Conservation (phyloP, 2,888 invertebrate species). For the Eledone cirrhosa region DNA sequence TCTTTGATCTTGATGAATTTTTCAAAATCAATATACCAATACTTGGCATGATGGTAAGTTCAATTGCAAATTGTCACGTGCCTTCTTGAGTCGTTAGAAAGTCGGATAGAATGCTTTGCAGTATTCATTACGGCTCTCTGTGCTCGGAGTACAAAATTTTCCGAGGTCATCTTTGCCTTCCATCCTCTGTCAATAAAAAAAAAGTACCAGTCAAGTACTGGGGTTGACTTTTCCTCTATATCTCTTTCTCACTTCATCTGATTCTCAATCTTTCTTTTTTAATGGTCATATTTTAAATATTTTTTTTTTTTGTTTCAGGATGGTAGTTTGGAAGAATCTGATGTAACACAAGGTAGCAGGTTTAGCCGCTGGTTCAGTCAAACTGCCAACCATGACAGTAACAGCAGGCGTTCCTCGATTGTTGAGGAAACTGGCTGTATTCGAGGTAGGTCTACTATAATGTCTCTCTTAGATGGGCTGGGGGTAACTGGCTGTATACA, state of each 20-base stretch:
- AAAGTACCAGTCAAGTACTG: too few relatives aligned
- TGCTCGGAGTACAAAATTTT: constrained; percentile 24
- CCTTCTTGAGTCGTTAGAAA: neutral
- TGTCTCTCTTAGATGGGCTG: too few relatives aligned
- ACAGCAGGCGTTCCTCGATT: constrained; percentile 71
- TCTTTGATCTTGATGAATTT: constrained; percentile 86
- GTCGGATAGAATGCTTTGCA: too few relatives aligned
- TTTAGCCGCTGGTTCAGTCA: constrained; percentile 73
- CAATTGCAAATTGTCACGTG: too few relatives aligned
- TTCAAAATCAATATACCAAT: constrained; percentile 78
- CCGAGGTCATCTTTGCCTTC: too few relatives aligned
- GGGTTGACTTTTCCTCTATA: too few relatives aligned
- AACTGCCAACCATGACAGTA: constrained; percentile 46
- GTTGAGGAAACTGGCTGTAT: constrained; percentile 71
- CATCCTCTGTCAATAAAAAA: too few relatives aligned
- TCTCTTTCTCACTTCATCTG: too few relatives aligned
- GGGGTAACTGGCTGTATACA: too few relatives aligned
- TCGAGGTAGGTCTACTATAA: constrained; percentile 43
- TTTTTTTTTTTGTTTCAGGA: constrained; percentile 14
- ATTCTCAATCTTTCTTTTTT: neutral
- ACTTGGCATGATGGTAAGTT: constrained; percentile 62
- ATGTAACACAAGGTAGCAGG: constrained; percentile 64
- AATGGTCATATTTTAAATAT: neutral
- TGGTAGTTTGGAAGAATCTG: constrained; percentile 27
- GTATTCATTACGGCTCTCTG: too few relatives aligned